These are phyloP conservation scores for Eciton burchellii DNA, from an alignment of 1,140 invertebrate genomes.

Conservation along the genomic window DNA sequence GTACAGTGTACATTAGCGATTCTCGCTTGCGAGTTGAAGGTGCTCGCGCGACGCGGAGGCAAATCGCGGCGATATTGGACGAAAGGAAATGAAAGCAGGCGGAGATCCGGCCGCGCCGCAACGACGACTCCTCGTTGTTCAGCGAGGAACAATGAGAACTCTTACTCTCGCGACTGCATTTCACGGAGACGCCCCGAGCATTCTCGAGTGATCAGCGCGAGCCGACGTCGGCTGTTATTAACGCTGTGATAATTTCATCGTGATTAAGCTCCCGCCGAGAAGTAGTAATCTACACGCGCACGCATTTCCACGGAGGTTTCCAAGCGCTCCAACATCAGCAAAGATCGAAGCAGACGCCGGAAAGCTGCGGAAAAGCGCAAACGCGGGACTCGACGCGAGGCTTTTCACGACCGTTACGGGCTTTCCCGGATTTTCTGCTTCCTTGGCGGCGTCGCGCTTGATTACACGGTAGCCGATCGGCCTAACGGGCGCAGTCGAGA, in stretches of 20 bases:
- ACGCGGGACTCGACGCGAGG: no score
- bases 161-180: not conserved
- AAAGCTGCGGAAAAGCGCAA: constrained; percentile 8
- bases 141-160: constrained; percentile 17
- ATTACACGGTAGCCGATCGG: constrained; percentile 36
- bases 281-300: no score
- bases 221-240: not conserved
- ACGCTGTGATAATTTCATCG: no score
- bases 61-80: constrained; percentile 25
- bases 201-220: not conserved
- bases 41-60: not conserved
- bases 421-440: constrained; percentile 25
- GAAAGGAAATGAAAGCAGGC: constrained; percentile 44
- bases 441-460: not conserved
- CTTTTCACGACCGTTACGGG: not conserved
- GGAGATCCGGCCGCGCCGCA: constrained; percentile 16
- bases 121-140: constrained; percentile 21
- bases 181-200: not conserved
- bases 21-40: not conserved
- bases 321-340: not conserved
- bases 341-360: not conserved
- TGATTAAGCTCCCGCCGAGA: no score
- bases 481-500: constrained; percentile 25
- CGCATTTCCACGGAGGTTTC: not conserved
- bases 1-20: constrained; percentile 7